Percentiles rank a stretch among this genome's conserved stretches.
phyloP scores from a whole-genome alignment of 2,113 vertebrate species.

The Tiliqua scincoides region DNA sequence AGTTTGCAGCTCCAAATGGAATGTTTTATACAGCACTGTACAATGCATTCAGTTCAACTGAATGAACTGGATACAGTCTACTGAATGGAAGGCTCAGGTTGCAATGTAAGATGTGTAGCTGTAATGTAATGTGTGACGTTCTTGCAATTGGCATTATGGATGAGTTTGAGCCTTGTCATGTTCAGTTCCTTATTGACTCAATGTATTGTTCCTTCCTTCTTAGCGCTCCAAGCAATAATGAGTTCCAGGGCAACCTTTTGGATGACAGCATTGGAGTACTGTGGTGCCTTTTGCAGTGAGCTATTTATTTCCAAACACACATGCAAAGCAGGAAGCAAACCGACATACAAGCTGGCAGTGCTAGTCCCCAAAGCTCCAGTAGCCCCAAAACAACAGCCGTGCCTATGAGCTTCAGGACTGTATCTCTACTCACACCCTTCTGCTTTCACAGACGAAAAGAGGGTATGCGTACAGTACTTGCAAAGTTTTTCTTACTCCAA shows the following conservation, averaged over 20 bases:
- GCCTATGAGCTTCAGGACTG: not conserved
- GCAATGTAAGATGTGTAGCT: not conserved
- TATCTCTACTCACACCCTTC: not conserved
- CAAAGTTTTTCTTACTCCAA: not conserved
- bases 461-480: not conserved
- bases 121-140: not conserved
- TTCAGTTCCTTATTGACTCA: not conserved
- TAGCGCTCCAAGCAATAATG: not conserved
- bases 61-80: constrained; percentile 10
- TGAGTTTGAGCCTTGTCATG: not conserved
- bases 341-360: not conserved
- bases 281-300: not conserved
- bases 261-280: not conserved
- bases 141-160: not conserved
- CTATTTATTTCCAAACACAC: not conserved
- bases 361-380: not conserved
- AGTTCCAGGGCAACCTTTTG: not conserved
- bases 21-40: not conserved
- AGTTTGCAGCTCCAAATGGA: not conserved
- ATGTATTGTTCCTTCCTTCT: not conserved
- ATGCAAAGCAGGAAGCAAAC: not conserved
- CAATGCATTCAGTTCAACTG: not conserved
- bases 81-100: not conserved
- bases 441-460: not conserved
- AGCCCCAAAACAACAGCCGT: not conserved